phyloP scores from a whole-genome alignment of 2,888 invertebrate genomes.

The Pachycephus smyrnensis region DNA sequence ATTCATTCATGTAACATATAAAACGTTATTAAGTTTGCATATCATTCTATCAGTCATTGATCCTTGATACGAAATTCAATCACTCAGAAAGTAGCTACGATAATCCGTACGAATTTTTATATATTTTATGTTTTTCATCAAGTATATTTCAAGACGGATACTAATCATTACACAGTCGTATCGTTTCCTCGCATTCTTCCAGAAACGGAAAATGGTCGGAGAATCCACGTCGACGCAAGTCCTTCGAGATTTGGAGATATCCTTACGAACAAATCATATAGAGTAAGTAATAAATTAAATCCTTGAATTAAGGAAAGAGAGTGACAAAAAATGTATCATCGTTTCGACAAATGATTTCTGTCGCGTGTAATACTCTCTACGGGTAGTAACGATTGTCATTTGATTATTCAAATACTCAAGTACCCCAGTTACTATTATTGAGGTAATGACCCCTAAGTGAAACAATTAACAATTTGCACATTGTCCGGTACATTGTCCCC shows the following conservation, averaged over 20 bases:
- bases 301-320: not conserved
- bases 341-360: not conserved
- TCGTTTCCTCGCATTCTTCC: slow-evolving; percentile 71
- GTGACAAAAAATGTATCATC: not conserved
- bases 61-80: not conserved
- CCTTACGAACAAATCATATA: slow-evolving; percentile 97
- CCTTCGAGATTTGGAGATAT: slow-evolving; percentile 97
- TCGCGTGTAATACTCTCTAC: not conserved
- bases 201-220: slow-evolving; percentile 97
- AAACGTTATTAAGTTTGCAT: not conserved
- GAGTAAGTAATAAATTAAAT: slow-evolving; percentile 77
- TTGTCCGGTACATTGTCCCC: not conserved
- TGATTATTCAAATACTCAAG: not conserved
- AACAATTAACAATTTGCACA: not conserved
- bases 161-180: slow-evolving; percentile 63
- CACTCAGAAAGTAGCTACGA: not conserved
- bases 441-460: not conserved
- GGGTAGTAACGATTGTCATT: not conserved
- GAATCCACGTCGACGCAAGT: slow-evolving; percentile 99
- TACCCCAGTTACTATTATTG: not conserved
- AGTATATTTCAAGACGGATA: slow-evolving; percentile 38
- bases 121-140: slow-evolving; percentile 11
- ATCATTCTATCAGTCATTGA: not conserved
- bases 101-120: not conserved
- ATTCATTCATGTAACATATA: not conserved